Conservation (phyloP, 2,113 vertebrate species). For the Empidonax traillii region DNA sequence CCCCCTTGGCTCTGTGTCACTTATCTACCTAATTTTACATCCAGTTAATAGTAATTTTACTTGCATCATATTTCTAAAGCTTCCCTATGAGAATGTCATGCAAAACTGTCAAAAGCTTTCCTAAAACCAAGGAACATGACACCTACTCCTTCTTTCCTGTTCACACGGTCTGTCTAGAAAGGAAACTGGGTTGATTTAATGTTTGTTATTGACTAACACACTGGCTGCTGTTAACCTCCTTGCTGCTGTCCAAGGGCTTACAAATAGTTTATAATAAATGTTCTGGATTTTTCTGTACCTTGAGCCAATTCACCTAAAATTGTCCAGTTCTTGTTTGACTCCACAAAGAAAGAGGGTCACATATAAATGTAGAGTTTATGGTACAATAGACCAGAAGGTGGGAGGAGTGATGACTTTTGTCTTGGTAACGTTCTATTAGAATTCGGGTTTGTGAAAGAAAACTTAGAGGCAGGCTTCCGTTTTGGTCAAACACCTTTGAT, state of each 20-base stretch:
- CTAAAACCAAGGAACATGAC: not conserved
- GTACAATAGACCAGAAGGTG: not conserved
- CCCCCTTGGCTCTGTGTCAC: not conserved
- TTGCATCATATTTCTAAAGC: not conserved
- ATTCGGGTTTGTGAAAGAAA: not conserved
- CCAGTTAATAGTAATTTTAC: not conserved
- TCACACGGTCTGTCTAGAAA: not conserved
- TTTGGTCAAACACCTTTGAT: not conserved
- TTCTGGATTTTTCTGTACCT: not conserved
- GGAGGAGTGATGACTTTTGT: not conserved
- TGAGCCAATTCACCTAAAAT: not conserved
- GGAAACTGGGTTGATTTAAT: not conserved
- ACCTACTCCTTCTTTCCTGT: not conserved
- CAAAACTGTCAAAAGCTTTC: not conserved
- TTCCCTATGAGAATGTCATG: not conserved
- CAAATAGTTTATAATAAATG: not conserved
- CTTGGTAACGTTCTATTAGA: not conserved
- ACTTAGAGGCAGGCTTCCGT: not conserved
- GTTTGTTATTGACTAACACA: not conserved
- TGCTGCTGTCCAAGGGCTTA: not conserved
- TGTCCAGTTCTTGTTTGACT: not conserved
- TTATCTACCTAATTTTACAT: constrained; percentile 1
- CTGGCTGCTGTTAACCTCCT: not conserved
- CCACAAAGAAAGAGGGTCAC: not conserved
- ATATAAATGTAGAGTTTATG: not conserved